Conservation (phyloP, 2,113 vertebrate species). For the Mixornis gularis region DNA sequence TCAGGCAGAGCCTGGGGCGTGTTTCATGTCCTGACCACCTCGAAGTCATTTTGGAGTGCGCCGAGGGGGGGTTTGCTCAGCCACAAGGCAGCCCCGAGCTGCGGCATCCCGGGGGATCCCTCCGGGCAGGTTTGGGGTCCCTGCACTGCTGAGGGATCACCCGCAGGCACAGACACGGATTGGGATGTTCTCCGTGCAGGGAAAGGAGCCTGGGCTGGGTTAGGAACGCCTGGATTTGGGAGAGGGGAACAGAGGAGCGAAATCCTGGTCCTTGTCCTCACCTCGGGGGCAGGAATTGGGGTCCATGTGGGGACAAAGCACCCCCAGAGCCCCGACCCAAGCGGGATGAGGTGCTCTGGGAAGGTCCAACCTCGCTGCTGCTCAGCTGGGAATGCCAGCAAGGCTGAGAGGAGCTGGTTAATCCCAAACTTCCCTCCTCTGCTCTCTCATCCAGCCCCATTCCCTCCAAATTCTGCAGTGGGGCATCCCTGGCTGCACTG, state of each 20-base stretch:
- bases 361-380: not conserved
- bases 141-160: not conserved
- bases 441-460: not conserved
- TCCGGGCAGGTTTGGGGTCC: not conserved
- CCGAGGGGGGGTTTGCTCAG: not conserved
- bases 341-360: not conserved
- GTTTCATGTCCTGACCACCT: not conserved
- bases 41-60: accelerated
- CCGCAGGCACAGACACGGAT: accelerated
- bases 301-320: not conserved
- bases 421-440: not conserved
- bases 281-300: not conserved
- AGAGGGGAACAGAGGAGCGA: not conserved
- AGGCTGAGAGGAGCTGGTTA: not conserved
- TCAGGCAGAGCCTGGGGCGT: not conserved
- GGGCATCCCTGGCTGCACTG: not conserved
- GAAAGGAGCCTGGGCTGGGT: not conserved
- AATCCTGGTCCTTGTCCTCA: not conserved
- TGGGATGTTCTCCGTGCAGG: not conserved
- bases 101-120: not conserved
- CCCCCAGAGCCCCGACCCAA: accelerated
- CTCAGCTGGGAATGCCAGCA: not conserved
- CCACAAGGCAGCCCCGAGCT: not conserved
- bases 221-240: accelerated
- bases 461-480: accelerated